A percentile compares a stretch with the other conserved stretches of the same genome.
Conservation (phyloP, 1,140 invertebrate species). For the Halyomorpha halys region DNA sequence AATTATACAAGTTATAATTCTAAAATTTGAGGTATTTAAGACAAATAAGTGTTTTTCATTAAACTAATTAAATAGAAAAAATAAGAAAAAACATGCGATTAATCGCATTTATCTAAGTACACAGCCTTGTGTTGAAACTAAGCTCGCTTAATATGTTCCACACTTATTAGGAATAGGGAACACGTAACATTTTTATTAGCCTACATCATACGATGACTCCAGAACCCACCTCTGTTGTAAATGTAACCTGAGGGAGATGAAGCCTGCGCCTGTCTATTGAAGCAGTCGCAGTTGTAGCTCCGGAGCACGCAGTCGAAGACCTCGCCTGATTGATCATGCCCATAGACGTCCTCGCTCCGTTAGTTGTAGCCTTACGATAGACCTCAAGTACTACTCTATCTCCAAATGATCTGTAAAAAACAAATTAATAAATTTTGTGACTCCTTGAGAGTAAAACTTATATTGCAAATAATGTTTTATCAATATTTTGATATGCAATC, state of each 20-base stretch:
- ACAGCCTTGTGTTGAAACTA: too few species aligned
- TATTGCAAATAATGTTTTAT: too few species aligned
- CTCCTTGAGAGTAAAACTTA: too few species aligned
- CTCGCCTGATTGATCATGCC: constrained; percentile 32
- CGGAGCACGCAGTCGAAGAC: constrained; percentile 43
- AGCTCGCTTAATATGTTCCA: too few species aligned
- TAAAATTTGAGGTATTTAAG: too few species aligned
- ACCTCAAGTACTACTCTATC: constrained; percentile 63
- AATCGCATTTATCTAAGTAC: too few species aligned
- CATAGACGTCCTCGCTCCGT: constrained; percentile 26
- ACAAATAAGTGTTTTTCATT: too few species aligned
- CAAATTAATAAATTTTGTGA: constrained; percentile 8
- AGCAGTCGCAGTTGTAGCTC: constrained; percentile 35
- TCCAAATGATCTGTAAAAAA: constrained; percentile 47
- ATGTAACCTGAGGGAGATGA: constrained; percentile 66
- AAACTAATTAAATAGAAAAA: too few species aligned
- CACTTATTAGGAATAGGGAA: too few species aligned
- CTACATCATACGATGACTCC: constrained; percentile 40
- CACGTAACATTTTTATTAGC: not conserved
- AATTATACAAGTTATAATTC: too few species aligned
- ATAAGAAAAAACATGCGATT: constrained; percentile 19
- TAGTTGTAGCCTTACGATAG: constrained; percentile 46
- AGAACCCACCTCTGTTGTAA: constrained; percentile 72
- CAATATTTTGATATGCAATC: too few species aligned
- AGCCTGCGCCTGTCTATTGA: constrained; percentile 48